A percentile compares a stretch with the other conserved stretches of the same genome.
Evolutionary conservation across 2,888 invertebrate genomes (phyloP).

Genomic region (Drosophila lacicola): DNA sequence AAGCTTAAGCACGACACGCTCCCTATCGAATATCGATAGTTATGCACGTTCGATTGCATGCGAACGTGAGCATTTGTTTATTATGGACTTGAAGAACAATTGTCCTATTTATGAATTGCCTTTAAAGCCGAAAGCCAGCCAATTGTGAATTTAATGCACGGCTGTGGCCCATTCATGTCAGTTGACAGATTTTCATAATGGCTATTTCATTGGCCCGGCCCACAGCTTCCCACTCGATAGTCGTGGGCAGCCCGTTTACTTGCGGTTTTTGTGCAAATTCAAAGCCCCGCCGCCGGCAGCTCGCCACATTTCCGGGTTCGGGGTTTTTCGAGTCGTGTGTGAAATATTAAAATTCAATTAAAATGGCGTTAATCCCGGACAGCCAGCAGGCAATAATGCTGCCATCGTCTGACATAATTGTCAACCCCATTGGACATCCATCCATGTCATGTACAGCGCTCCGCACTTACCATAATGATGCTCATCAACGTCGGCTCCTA

Average conservation of each 20-base stretch:
- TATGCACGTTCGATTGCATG: background rate
- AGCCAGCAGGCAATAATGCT: slow-evolving; percentile 60
- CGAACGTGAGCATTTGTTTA: no score
- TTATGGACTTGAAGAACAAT: background rate
- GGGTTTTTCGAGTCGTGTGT: slow-evolving; percentile 69
- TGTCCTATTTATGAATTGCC: slow-evolving; percentile 3
- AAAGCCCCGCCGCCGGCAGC: slow-evolving; percentile 53
- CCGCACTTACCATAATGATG: slow-evolving; percentile 68
- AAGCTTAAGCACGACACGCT: background rate
- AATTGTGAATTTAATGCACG: slow-evolving; percentile 45
- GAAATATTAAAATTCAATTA: slow-evolving; percentile 84
- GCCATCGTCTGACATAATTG: slow-evolving; percentile 77
- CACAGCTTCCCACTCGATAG: slow-evolving; percentile 12
- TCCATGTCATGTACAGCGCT: slow-evolving; percentile 61
- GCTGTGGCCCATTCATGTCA: slow-evolving; percentile 49
- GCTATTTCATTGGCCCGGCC: slow-evolving; percentile 65
- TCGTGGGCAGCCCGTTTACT: slow-evolving; percentile 63
- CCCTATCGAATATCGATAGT: background rate
- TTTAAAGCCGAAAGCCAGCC: slow-evolving; percentile 23
- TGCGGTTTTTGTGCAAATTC: slow-evolving; percentile 67
- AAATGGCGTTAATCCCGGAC: slow-evolving; percentile 81
- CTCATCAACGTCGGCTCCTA: slow-evolving; percentile 59
- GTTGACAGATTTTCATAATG: slow-evolving; percentile 75
- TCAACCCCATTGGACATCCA: slow-evolving; percentile 73
- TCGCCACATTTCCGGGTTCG: slow-evolving; percentile 49